Evolutionary conservation across 2,888 invertebrate genomes (phyloP).

Genomic region (Celastrina argiolus): DNA sequence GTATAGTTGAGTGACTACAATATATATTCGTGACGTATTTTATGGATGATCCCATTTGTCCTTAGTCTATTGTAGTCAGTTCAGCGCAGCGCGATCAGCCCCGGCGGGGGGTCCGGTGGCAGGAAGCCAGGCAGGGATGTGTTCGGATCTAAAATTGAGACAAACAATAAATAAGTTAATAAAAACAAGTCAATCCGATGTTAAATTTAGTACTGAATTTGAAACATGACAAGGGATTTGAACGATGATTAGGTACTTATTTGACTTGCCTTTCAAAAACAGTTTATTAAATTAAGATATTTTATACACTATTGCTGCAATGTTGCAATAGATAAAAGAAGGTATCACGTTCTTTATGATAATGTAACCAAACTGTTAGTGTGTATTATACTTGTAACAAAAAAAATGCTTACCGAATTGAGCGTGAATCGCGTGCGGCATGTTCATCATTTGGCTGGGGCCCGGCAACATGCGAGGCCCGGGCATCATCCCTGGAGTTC

Average conservation of each 20-base stretch:
- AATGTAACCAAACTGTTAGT: too few relatives aligned
- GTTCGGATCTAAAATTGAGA: slow-evolving; percentile 46
- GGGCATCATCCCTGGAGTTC: background rate
- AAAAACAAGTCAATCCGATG: too few relatives aligned
- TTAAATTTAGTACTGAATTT: too few relatives aligned
- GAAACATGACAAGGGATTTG: too few relatives aligned
- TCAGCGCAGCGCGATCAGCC: slow-evolving; percentile 42
- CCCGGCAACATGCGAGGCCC: background rate
- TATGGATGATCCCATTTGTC: background rate
- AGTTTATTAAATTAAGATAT: too few relatives aligned
- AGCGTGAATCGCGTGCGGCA: background rate
- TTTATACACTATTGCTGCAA: too few relatives aligned
- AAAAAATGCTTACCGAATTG: background rate
- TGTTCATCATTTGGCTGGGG: background rate
- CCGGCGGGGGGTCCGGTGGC: slow-evolving; percentile 62
- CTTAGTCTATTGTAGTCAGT: slow-evolving; percentile 8
- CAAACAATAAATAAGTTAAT: too few relatives aligned
- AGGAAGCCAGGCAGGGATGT: slow-evolving; percentile 49
- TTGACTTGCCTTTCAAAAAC: too few relatives aligned
- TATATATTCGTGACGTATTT: slow-evolving; percentile 8
- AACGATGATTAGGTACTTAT: too few relatives aligned
- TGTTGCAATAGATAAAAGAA: too few relatives aligned
- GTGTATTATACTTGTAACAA: background rate
- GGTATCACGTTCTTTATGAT: too few relatives aligned
- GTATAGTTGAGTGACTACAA: too few relatives aligned